A percentile compares a stretch with the other conserved stretches of the same genome.
These are phyloP conservation scores for Teleiodes luculella DNA, from an alignment of 2,888 invertebrate species.

Conservation along the genomic window DNA sequence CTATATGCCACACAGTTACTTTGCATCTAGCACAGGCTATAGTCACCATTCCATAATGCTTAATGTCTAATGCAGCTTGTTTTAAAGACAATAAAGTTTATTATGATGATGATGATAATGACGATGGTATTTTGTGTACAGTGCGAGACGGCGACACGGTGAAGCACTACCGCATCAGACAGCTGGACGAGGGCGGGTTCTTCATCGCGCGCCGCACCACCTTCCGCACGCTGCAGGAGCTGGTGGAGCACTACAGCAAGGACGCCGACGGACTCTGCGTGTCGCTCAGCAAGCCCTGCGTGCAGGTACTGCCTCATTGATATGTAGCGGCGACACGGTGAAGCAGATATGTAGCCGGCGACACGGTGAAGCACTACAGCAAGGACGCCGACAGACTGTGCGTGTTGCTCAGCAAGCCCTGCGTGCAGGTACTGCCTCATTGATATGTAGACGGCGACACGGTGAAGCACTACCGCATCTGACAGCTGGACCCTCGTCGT, in stretches of 20 bases:
- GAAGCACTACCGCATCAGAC: slow-evolving; percentile 99
- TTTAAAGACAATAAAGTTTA: too few relatives aligned
- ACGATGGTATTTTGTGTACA: slow-evolving; percentile 59
- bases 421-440: slow-evolving; percentile 87
- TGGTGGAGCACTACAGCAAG: slow-evolving; percentile 98
- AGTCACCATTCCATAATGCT: too few relatives aligned
- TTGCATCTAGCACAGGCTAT: too few relatives aligned
- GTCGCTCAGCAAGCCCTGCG: slow-evolving; percentile 95
- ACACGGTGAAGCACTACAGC: slow-evolving; percentile 99
- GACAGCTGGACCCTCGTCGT: slow-evolving; percentile 98
- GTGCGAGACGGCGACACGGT: slow-evolving; percentile 99
- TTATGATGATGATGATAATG: too few relatives aligned
- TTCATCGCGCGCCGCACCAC: slow-evolving; percentile 99
- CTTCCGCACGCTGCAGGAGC: slow-evolving; percentile 97
- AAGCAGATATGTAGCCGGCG: too few relatives aligned
- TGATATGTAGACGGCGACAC: slow-evolving; percentile 99
- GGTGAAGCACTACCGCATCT: slow-evolving; percentile 98
- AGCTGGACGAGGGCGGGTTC: slow-evolving; percentile 99
- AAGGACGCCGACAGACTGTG: slow-evolving; percentile 99
- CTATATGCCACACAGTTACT: too few relatives aligned
- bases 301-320: slow-evolving; percentile 85
- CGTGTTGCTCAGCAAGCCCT: slow-evolving; percentile 96
- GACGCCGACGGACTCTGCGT: slow-evolving; percentile 99
- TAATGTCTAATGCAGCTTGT: too few relatives aligned
- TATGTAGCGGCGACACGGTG: too few relatives aligned